These are phyloP conservation scores for Gadus macrocephalus DNA, from an alignment of 2,113 vertebrate species.

Conservation along the genomic window DNA sequence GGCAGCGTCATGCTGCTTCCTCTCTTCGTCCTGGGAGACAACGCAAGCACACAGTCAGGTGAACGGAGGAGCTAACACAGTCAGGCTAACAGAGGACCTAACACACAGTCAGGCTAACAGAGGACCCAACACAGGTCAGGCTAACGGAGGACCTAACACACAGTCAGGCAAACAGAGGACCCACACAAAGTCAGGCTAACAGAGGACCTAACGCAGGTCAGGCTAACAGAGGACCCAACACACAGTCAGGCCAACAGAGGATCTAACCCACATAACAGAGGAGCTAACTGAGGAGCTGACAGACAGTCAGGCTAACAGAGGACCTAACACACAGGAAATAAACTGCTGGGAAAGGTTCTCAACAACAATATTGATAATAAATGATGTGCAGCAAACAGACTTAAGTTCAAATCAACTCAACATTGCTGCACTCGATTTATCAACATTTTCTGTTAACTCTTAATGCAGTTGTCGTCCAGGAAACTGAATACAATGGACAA, in stretches of 20 bases:
- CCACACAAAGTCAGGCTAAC: conserved; percentile 56
- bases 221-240: neutral
- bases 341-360: too few relatives aligned
- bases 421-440: neutral
- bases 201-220: conserved; percentile 52
- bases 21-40: conserved; percentile 79
- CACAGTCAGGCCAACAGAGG: neutral
- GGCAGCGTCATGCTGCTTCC: conserved; percentile 75
- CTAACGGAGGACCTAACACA: neutral
- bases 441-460: neutral
- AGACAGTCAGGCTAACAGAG: conserved; percentile 50
- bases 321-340: neutral
- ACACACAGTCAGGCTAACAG: neutral
- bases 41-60: conserved; percentile 6
- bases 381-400: conserved; percentile 7
- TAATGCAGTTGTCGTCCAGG: neutral
- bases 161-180: conserved; percentile 2
- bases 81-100: conserved; percentile 42
- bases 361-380: neutral
- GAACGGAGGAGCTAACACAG: conserved; percentile 19
- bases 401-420: neutral
- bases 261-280: conserved; percentile 12
- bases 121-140: conserved; percentile 50
- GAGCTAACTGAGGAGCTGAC: conserved; percentile 8
- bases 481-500: neutral